phyloP scores from a whole-genome alignment of 1,140 invertebrate genomes.

The Araneus ventricosus region DNA sequence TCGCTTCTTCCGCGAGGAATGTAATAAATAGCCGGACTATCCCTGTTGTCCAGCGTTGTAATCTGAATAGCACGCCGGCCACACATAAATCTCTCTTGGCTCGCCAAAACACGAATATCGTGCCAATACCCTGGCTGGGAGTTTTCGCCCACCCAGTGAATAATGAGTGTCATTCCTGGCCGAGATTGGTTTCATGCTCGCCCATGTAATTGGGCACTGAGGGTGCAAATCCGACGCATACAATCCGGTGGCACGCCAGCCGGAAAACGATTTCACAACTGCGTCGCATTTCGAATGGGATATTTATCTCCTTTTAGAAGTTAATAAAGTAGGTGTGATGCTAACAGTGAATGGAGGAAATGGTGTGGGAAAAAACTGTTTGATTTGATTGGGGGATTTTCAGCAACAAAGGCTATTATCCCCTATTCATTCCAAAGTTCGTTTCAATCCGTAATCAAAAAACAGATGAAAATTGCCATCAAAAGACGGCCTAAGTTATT shows the following conservation, averaged over 20 bases:
- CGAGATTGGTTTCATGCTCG: neutral
- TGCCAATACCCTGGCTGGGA: neutral
- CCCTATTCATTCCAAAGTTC: too few species aligned
- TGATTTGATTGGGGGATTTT: too few species aligned
- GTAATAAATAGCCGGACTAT: neutral
- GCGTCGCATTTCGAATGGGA: neutral
- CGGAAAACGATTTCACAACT: neutral
- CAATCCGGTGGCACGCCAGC: neutral
- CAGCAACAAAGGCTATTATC: too few species aligned
- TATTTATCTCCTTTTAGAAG: neutral
- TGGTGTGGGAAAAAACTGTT: too few species aligned
- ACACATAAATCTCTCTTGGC: neutral
- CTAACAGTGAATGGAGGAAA: too few species aligned
- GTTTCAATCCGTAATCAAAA: too few species aligned
- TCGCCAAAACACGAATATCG: neutral
- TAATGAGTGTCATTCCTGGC: neutral
- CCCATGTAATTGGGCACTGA: neutral
- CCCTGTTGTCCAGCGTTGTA: neutral
- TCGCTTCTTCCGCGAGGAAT: neutral
- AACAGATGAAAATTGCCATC: too few species aligned
- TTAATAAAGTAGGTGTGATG: too few species aligned
- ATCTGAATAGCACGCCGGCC: neutral
- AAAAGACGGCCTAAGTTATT: too few species aligned
- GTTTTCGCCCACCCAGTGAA: neutral
- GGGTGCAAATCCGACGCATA: neutral